Evolutionary conservation across 2,888 invertebrate species (phyloP).

Genomic region (Fragum whitleyi): DNA sequence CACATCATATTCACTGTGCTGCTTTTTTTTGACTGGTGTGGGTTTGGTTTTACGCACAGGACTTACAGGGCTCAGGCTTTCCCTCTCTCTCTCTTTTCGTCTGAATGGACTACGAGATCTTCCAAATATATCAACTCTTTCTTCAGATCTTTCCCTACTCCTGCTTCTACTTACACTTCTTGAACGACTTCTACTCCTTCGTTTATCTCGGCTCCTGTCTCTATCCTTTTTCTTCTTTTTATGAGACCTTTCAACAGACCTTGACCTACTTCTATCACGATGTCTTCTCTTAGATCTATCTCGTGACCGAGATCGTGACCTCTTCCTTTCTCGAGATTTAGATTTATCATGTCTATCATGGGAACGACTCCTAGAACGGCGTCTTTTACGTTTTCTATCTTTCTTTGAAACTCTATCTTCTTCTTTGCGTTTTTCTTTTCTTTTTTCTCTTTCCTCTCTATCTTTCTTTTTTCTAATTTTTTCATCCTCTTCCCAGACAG

Average conservation of each 20-base stretch:
- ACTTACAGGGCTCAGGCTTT: conserved; percentile 18
- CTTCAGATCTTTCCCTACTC: conserved; percentile 56
- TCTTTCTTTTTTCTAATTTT: conserved; percentile 53
- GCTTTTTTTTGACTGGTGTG: conserved; percentile 12
- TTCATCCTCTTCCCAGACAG: conserved; percentile 66
- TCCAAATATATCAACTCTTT: conserved; percentile 59
- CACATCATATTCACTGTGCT: background rate
- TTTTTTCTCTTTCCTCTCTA: conserved; percentile 55
- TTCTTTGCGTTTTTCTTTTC: conserved; percentile 54
- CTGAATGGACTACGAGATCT: conserved; percentile 56
- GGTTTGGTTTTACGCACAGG: conserved; percentile 1
- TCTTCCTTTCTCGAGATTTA: conserved; percentile 65
- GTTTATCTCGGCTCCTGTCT: conserved; percentile 61
- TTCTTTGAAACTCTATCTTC: conserved; percentile 61
- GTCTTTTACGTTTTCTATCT: conserved; percentile 53
- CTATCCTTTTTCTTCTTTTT: conserved; percentile 61
- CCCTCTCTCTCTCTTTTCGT: conserved; percentile 45
- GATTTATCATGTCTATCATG: conserved; percentile 64
- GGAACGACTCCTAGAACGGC: conserved; percentile 59
- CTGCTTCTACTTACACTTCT: conserved; percentile 55
- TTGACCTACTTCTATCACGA: conserved; percentile 54
- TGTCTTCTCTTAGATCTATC: conserved; percentile 40
- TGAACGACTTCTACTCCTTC: conserved; percentile 55
- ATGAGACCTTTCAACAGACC: conserved; percentile 56
- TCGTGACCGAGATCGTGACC: conserved; percentile 65